Evolutionary conservation across 2,888 invertebrate genomes (phyloP).

Genomic region (Hyppa rectilinea): DNA sequence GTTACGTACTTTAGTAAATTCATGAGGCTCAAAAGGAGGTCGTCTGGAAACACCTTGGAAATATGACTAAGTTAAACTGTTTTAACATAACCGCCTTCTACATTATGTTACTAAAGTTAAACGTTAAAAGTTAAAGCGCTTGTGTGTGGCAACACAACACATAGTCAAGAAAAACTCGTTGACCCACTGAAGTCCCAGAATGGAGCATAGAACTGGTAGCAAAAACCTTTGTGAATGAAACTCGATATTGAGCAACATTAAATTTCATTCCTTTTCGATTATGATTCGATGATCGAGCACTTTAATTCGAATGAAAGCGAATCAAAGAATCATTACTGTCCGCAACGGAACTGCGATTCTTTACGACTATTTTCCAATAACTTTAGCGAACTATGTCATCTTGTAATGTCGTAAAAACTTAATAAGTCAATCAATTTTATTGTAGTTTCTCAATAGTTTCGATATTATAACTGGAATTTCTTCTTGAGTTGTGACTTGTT

Average conservation of each 20-base stretch:
- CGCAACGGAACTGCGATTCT: slow-evolving; percentile 40
- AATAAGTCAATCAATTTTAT: slow-evolving; percentile 28
- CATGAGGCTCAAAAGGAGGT: no score
- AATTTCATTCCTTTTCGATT: slow-evolving; percentile 50
- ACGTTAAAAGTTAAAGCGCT: neutral
- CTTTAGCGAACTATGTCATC: slow-evolving; percentile 33
- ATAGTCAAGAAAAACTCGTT: slow-evolving; percentile 52
- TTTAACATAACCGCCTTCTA: neutral
- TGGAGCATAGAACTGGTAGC: slow-evolving; percentile 30
- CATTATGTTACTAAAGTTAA: neutral
- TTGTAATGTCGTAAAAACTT: slow-evolving; percentile 38
- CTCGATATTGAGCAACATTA: slow-evolving; percentile 38
- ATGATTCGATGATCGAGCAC: slow-evolving; percentile 41
- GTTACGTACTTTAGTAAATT: no score
- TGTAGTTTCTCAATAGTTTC: slow-evolving; percentile 7
- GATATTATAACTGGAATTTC: neutral
- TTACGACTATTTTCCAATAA: slow-evolving; percentile 49
- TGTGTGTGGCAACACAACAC: neutral
- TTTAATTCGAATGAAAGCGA: slow-evolving; percentile 57
- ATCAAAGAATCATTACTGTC: slow-evolving; percentile 47
- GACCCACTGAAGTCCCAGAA: slow-evolving; percentile 52
- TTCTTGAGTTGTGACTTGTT: neutral
- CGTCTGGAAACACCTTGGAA: no score
- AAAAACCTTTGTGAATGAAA: slow-evolving; percentile 52
- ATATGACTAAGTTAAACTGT: no score